Percentiles rank a stretch among this genome's conserved stretches.
Conservation (phyloP, 2,888 invertebrate genomes). For the Congeria kusceri region DNA sequence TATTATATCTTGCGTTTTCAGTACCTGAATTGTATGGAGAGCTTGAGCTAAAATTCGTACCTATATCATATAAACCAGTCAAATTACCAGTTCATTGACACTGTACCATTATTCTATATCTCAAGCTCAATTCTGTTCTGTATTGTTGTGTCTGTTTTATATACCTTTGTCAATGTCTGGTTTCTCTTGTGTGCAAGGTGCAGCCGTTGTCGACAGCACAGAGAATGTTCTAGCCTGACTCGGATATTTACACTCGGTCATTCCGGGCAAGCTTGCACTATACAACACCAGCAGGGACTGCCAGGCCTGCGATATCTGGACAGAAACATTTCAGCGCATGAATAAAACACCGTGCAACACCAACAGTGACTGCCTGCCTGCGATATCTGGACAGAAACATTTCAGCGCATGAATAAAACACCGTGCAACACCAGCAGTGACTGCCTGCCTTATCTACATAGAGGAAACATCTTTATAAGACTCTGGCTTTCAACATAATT, state of each 20-base stretch:
- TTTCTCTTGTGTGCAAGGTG: neutral
- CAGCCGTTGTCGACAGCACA: neutral
- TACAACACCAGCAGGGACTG: neutral
- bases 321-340: too few species aligned
- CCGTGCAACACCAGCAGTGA: neutral
- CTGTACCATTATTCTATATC: too few species aligned
- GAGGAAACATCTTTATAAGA: neutral
- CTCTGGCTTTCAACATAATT: too few species aligned
- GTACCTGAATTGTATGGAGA: too few species aligned
- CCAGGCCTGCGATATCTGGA: neutral
- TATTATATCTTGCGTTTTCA: too few species aligned
- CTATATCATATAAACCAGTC: too few species aligned
- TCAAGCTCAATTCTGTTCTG: too few species aligned
- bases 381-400: neutral
- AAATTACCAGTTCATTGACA: too few species aligned
- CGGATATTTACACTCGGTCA: neutral
- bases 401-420: too few species aligned
- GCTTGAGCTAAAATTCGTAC: too few species aligned
- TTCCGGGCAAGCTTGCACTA: neutral
- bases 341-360: neutral
- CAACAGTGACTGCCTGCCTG: neutral
- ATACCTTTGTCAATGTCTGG: neutral
- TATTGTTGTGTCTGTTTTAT: too few species aligned
- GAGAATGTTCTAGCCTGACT: constrained; percentile 5
- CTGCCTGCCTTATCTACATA: neutral